Percentiles rank a stretch among this genome's conserved stretches.
These are phyloP conservation scores for Plumapathes pennacea DNA, from an alignment of 92 coral and sea anemone genomes.

Conservation along the genomic window DNA sequence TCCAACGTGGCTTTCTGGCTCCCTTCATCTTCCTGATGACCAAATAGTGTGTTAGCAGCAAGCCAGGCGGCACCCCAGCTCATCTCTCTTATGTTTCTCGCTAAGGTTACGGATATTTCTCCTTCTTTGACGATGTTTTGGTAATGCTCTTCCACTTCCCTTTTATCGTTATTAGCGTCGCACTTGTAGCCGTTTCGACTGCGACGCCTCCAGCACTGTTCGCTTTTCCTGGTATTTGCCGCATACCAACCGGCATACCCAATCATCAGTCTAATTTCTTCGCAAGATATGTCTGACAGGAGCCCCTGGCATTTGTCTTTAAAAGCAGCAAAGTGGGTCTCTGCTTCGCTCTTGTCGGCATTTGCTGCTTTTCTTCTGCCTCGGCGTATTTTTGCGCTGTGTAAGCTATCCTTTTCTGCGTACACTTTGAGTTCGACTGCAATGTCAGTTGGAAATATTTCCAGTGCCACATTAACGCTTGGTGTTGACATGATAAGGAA, in stretches of 20 bases:
- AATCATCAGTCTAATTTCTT: neutral
- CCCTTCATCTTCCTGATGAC: neutral
- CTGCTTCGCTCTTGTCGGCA: slow-evolving; percentile 1
- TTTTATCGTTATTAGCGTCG: neutral
- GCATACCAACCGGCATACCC: neutral
- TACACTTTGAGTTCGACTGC: neutral
- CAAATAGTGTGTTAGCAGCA: slow-evolving; percentile 4
- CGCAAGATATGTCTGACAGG: neutral
- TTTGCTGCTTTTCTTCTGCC: neutral
- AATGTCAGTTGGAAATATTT: neutral
- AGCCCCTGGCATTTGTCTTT: neutral
- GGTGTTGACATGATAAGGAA: no score
- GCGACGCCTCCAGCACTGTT: no score
- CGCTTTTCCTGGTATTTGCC: slow-evolving; percentile 1
- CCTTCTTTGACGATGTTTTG: neutral
- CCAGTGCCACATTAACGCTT: no score
- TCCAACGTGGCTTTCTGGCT: neutral
- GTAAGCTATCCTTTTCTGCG: neutral
- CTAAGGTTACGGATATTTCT: neutral
- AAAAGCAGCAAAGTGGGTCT: neutral
- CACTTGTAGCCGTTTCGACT: no score
- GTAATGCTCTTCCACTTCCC: neutral
- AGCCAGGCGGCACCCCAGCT: slow-evolving; percentile 1
- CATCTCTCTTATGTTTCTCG: neutral
- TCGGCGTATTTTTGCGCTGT: neutral